phyloP scores from a whole-genome alignment of 2,113 vertebrate species.

The Bos indicus region DNA sequence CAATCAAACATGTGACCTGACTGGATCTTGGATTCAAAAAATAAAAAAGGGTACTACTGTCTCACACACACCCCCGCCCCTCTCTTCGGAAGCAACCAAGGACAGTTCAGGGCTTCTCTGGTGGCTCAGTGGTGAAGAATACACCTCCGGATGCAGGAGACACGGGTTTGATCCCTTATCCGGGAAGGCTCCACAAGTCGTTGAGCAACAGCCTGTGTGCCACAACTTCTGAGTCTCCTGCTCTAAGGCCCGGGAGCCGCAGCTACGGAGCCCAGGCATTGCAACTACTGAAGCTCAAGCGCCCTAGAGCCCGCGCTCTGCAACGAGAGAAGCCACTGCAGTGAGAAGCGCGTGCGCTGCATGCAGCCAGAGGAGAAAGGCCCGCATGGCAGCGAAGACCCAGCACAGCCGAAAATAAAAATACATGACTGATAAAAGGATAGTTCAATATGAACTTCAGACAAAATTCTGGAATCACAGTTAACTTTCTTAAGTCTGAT shows the following conservation, averaged over 20 bases:
- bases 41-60: neutral
- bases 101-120: neutral
- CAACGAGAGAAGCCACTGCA: neutral
- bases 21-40: neutral
- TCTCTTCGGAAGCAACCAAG: neutral
- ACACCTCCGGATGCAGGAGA: neutral
- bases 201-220: neutral
- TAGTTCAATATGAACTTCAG: neutral
- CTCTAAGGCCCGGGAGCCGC: neutral
- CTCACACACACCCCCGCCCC: too few relatives aligned
- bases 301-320: neutral
- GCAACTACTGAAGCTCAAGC: neutral
- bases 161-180: neutral
- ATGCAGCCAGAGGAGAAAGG: neutral
- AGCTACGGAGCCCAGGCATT: neutral
- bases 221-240: neutral
- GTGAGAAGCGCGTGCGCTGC: accelerated
- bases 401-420: neutral
- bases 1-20: neutral
- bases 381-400: neutral
- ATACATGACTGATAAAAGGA: accelerated
- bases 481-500: neutral
- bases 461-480: neutral
- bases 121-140: neutral
- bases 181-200: neutral